Percentiles rank a stretch among this genome's conserved stretches.
phyloP scores from a whole-genome alignment of 2,888 invertebrate species.

The Cheilosia variabilis region DNA sequence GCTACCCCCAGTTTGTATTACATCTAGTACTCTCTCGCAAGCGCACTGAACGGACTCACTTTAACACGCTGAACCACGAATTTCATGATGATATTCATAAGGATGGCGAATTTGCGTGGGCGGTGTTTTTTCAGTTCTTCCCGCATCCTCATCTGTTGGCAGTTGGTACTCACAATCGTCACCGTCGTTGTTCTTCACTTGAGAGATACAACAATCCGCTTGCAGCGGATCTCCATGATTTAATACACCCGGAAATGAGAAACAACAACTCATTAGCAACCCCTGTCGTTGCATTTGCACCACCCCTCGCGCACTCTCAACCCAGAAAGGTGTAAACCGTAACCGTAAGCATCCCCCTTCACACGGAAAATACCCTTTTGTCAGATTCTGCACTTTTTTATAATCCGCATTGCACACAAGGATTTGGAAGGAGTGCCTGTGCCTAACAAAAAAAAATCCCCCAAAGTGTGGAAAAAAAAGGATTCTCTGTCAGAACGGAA shows the following conservation, averaged over 20 bases:
- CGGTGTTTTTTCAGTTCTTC: slow-evolving; percentile 34
- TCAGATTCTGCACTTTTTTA: slow-evolving; percentile 31
- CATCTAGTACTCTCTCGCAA: slow-evolving; percentile 57
- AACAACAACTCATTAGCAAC: slow-evolving; percentile 75
- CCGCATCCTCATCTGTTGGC: slow-evolving; percentile 31
- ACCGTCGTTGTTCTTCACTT: slow-evolving; percentile 63
- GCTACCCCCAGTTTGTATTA: slow-evolving; percentile 46
- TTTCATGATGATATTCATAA: slow-evolving; percentile 29
- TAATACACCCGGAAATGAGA: slow-evolving; percentile 74
- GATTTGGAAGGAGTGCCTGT: slow-evolving; percentile 52
- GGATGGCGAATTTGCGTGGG: slow-evolving; percentile 16
- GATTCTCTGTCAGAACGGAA: slow-evolving; percentile 66
- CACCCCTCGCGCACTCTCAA: slow-evolving; percentile 32
- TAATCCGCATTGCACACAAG: slow-evolving; percentile 60
- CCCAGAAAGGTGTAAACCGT: slow-evolving; percentile 66
- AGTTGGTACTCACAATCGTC: slow-evolving; percentile 66
- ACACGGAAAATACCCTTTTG: slow-evolving; percentile 37
- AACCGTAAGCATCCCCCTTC: slow-evolving; percentile 39
- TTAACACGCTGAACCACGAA: slow-evolving; percentile 62
- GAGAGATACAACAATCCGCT: slow-evolving; percentile 70
- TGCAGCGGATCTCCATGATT: slow-evolving; percentile 70
- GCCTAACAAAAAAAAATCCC: slow-evolving; percentile 23
- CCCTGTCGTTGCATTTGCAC: slow-evolving; percentile 53
- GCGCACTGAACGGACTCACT: slow-evolving; percentile 69
- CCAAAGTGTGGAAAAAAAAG: slow-evolving; percentile 48